Evolutionary conservation across 2,113 vertebrate species (phyloP).

Genomic region (Trematocara variabile): DNA sequence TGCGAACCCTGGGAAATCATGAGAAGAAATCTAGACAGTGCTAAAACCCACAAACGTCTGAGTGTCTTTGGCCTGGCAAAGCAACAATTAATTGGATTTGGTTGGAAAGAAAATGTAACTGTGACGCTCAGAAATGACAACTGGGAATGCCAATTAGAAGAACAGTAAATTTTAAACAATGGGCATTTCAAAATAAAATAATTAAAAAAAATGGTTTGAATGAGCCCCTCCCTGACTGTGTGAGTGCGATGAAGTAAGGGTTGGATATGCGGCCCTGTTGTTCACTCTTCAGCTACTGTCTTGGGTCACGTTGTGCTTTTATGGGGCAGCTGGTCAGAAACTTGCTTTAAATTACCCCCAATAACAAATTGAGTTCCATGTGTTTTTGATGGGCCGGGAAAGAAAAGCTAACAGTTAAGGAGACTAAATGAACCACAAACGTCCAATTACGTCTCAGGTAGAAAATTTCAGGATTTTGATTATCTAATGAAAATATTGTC

Average conservation of each 20-base stretch:
- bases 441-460: conserved; percentile 74
- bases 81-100: conserved; percentile 58
- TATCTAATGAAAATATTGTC: conserved; percentile 89
- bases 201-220: neutral
- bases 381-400: conserved; percentile 59
- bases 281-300: conserved; percentile 20
- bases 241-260: neutral
- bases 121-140: conserved; percentile 38
- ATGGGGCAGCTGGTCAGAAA: conserved; percentile 18
- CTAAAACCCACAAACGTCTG: conserved; percentile 45
- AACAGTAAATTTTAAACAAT: conserved; percentile 33
- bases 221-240: neutral
- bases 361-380: conserved; percentile 63
- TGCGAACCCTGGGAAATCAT: conserved; percentile 54
- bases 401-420: conserved; percentile 1
- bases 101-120: conserved; percentile 42
- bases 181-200: neutral
- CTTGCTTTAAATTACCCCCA: conserved; percentile 52
- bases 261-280: neutral
- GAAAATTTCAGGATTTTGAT: conserved; percentile 71
- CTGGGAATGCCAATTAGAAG: conserved; percentile 20
- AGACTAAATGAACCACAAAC: conserved; percentile 75
- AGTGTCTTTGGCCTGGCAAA: conserved; percentile 39
- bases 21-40: conserved; percentile 55
- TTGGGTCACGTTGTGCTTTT: conserved; percentile 28